A percentile compares a stretch with the other conserved stretches of the same genome.
phyloP scores from a whole-genome alignment of 2,113 vertebrate genomes.

The Oryzias woworae region DNA sequence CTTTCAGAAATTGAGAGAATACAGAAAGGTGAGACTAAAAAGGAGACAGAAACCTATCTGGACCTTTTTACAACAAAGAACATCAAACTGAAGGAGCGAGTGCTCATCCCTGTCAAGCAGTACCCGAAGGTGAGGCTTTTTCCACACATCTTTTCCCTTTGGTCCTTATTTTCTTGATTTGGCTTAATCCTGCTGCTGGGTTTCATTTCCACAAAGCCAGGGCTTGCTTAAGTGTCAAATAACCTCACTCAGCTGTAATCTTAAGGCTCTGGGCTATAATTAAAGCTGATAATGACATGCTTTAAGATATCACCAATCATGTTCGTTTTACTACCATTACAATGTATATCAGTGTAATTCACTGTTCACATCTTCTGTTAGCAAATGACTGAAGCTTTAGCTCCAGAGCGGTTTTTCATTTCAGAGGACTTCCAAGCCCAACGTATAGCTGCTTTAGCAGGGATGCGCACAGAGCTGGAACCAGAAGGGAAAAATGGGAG shows the following conservation, averaged over 20 bases:
- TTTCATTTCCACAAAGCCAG: constrained; percentile 56
- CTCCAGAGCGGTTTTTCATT: too few species aligned
- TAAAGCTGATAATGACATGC: constrained; percentile 27
- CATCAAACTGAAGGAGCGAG: constrained; percentile 95
- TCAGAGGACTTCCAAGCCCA: too few species aligned
- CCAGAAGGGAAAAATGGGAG: too few species aligned
- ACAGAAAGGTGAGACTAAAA: constrained; percentile 91
- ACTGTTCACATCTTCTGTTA: too few species aligned
- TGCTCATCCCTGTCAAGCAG: constrained; percentile 96
- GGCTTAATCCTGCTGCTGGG: constrained; percentile 47
- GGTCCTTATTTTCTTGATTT: constrained; percentile 19
- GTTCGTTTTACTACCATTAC: too few species aligned
- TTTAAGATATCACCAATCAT: constrained; percentile 6
- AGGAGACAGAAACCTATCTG: constrained; percentile 90
- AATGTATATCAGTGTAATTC: too few species aligned
- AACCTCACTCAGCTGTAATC: constrained; percentile 50
- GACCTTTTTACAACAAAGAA: constrained; percentile 98
- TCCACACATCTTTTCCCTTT: neutral
- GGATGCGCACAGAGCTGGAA: too few species aligned
- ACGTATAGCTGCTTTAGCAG: too few species aligned
- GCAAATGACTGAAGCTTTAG: too few species aligned
- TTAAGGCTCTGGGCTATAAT: constrained; percentile 45
- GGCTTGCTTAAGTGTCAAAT: constrained; percentile 53
- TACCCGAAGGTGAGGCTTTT: constrained; percentile 89
- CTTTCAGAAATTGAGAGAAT: constrained; percentile 93